phyloP scores from a whole-genome alignment of 2,888 invertebrate genomes.

The Ptilodon capucinus region DNA sequence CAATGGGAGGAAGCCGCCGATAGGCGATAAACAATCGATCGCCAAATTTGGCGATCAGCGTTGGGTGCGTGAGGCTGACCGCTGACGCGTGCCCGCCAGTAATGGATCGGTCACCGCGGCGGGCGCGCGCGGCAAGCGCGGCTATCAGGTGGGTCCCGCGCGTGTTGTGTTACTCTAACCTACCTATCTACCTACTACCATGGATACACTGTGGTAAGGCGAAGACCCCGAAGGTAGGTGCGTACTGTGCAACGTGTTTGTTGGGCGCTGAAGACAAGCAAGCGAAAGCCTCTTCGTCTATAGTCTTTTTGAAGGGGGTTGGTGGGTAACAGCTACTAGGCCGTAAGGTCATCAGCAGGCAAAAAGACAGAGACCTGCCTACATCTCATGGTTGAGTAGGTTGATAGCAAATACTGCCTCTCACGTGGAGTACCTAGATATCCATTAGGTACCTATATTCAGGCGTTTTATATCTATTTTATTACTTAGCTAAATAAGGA shows the following conservation, averaged over 20 bases:
- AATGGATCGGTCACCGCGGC: conserved; percentile 2
- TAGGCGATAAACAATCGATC: not conserved
- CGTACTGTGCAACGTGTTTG: not conserved
- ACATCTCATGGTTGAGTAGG: too few relatives aligned
- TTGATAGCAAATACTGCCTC: too few relatives aligned
- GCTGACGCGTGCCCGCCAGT: not conserved
- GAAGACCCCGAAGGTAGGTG: not conserved
- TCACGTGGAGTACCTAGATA: too few relatives aligned
- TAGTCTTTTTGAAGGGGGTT: too few relatives aligned
- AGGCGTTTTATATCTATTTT: too few relatives aligned
- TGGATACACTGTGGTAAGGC: not conserved
- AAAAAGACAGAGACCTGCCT: too few relatives aligned
- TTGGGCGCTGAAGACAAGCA: not conserved
- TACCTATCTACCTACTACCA: too few relatives aligned
- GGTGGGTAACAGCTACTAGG: not conserved
- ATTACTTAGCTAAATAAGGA: too few relatives aligned
- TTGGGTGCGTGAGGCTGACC: too few relatives aligned
- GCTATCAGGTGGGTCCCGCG: not conserved
- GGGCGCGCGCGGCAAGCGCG: conserved; percentile 1
- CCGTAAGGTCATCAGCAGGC: too few relatives aligned
- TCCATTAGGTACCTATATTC: too few relatives aligned
- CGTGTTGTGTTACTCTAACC: not conserved
- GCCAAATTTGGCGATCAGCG: not conserved
- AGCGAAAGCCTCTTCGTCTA: too few relatives aligned
- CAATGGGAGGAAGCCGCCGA: conserved; percentile 49